These are phyloP conservation scores for Pectinophora gossypiella DNA, from an alignment of 1,140 invertebrate species.

Conservation along the genomic window DNA sequence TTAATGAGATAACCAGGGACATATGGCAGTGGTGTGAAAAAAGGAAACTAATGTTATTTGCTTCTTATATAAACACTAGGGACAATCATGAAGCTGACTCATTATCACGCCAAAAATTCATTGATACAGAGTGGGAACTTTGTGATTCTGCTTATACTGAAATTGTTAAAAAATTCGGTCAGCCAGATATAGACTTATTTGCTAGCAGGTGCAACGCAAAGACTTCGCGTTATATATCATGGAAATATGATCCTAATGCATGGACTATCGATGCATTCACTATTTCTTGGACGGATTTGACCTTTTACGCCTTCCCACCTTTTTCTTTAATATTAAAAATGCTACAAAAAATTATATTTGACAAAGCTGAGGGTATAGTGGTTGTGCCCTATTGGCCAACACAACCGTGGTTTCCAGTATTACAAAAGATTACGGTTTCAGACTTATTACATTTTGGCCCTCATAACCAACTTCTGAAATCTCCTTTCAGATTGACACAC, in stretches of 20 bases:
- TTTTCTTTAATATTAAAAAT: no score
- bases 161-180: slow-evolving; percentile 6
- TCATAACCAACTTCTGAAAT: neutral
- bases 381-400: no score
- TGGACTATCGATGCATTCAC: slow-evolving; percentile 26
- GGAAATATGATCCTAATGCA: slow-evolving; percentile 22
- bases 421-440: neutral
- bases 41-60: slow-evolving; percentile 18
- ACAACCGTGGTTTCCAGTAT: no score
- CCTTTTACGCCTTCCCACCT: no score
- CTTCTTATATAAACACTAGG: slow-evolving; percentile 18
- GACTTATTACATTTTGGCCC: neutral
- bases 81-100: slow-evolving; percentile 17
- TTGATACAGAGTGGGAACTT: slow-evolving; percentile 16
- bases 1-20: neutral
- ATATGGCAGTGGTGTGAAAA: slow-evolving; percentile 17
- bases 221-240: slow-evolving; percentile 21
- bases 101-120: slow-evolving; percentile 1
- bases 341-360: no score
- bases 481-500: slow-evolving; percentile 13
- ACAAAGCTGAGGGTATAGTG: no score
- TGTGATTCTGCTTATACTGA: neutral
- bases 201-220: slow-evolving; percentile 19
- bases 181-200: slow-evolving; percentile 23
- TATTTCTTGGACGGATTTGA: no score